A percentile compares a stretch with the other conserved stretches of the same genome.
phyloP scores from a whole-genome alignment of 2,888 invertebrate genomes.

The Idaea straminata region DNA sequence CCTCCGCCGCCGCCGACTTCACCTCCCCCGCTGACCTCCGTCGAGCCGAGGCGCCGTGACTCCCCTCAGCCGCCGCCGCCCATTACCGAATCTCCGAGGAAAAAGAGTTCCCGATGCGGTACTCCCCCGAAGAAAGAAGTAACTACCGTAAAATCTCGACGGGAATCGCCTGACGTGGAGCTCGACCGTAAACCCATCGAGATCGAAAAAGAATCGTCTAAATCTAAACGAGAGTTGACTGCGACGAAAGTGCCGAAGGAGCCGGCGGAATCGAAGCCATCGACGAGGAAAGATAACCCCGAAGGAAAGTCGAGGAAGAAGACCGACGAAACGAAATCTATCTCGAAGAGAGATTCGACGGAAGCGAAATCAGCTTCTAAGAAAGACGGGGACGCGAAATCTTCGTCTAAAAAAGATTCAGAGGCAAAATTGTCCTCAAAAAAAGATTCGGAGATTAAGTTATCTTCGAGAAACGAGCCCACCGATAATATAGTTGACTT shows the following conservation, averaged over 20 bases:
- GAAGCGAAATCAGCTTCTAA: constrained; percentile 6
- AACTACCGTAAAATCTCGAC: neutral
- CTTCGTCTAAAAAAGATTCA: constrained; percentile 7
- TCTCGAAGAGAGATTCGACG: constrained; percentile 6
- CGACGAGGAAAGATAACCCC: neutral
- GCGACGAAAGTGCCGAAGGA: neutral
- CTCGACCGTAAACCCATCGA: too few species aligned
- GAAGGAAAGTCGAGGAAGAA: neutral
- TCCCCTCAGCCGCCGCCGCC: neutral
- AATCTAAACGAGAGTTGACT: too few species aligned
- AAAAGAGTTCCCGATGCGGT: neutral
- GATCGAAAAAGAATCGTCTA: too few species aligned
- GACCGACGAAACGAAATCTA: constrained; percentile 2
- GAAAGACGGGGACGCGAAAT: constrained; percentile 4
- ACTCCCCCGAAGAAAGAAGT: neutral
- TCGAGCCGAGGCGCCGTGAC: neutral
- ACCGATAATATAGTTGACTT: constrained; percentile 3
- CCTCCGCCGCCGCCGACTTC: neutral
- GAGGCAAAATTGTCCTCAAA: constrained; percentile 3
- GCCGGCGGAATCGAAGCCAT: neutral
- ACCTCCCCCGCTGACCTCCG: neutral
- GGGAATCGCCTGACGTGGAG: too few species aligned
- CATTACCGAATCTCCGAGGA: neutral
- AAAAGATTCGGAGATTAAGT: neutral
- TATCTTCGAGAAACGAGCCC: constrained; percentile 12